Evolutionary conservation across 2,888 invertebrate species (phyloP), one percentile per base, ranked within the genome.

Genomic region (Iselma pallidipennis): DNA sequence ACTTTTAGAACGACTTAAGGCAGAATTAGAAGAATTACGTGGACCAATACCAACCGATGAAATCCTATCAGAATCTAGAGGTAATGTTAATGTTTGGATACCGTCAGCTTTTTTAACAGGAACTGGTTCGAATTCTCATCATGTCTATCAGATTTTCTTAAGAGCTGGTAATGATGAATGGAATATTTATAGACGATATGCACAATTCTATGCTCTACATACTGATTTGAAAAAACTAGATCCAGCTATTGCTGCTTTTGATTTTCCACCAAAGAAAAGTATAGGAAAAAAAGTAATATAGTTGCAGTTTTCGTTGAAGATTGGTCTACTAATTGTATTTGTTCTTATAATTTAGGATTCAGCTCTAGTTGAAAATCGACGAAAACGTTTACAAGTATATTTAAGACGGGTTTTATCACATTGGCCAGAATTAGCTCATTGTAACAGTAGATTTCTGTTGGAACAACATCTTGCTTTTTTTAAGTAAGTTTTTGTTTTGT

Each of bases 241-340:
- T 77, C 87, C 91, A 0, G 85, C 89, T 61, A 88, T 96, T 55
- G 87, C 89, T 19, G 87, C 88, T 4, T 93, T 95, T 77, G 92
- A 94, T 77, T 96, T 98, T 83, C 97, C 98, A 7, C 96, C 95
- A 1, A 98, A 98, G 82, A 97, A 96, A 83, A 91, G 94, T 59
- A 86, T 98, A 71, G 92, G 96, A 26, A 96, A 95, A 82, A 94
- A 94, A 86, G 95, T 94, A n/a, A n/a, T n/a, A 82, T 75, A 31
- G 65, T 57, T 21, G 31, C 33, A 42, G 29, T 14, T 25, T 19
- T 49, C 57, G 33, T 50, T 10, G 37, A 42, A 28, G 12, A 29
- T 19, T 28, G 7, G 6, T 55, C 28, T 26, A 29, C 26, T 26
- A 50, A 50, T 16, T 50, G n/a, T n/a, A 16, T n/a, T 57, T 50